These are phyloP conservation scores for Anguilla marmorata DNA, from an alignment of 2,797 vertebrate genomes.

Conservation along the genomic window DNA sequence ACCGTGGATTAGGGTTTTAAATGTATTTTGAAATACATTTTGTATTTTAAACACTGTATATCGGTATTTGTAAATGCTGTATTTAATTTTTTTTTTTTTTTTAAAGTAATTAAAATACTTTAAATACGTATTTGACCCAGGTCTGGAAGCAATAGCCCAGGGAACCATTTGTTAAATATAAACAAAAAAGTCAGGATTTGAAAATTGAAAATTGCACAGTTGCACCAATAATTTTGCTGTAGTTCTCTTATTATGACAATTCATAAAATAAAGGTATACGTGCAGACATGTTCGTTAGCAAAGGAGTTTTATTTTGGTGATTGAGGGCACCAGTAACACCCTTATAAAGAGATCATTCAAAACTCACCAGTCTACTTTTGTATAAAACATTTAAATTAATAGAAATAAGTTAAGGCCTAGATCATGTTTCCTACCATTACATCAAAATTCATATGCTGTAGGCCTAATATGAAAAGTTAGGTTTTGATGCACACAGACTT, in stretches of 20 bases:
- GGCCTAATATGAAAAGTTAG: too few relatives aligned
- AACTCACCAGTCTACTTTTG: background rate
- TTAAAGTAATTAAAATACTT: too few relatives aligned
- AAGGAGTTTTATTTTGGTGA: too few relatives aligned
- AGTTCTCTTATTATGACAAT: too few relatives aligned
- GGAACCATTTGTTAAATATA: background rate
- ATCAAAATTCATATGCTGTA: background rate
- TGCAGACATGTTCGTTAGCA: too few relatives aligned
- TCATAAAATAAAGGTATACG: too few relatives aligned
- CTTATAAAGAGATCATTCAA: background rate
- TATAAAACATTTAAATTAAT: background rate
- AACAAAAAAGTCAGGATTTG: background rate
- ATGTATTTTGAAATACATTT: background rate
- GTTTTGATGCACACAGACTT: too few relatives aligned
- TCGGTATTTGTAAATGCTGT: too few relatives aligned
- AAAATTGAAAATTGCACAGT: background rate
- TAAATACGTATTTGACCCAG: too few relatives aligned
- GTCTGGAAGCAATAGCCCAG: background rate
- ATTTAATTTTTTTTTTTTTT: too few relatives aligned
- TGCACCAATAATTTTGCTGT: too few relatives aligned
- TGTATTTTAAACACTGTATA: background rate
- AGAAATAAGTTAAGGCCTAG: background rate
- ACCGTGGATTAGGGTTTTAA: background rate
- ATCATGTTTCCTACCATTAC: too few relatives aligned
- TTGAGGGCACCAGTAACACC: background rate